Evolutionary conservation across 1,140 invertebrate genomes (phyloP), one percentile per base, ranked within the genome.

Genomic region (Muscidifurax raptorellus): DNA sequence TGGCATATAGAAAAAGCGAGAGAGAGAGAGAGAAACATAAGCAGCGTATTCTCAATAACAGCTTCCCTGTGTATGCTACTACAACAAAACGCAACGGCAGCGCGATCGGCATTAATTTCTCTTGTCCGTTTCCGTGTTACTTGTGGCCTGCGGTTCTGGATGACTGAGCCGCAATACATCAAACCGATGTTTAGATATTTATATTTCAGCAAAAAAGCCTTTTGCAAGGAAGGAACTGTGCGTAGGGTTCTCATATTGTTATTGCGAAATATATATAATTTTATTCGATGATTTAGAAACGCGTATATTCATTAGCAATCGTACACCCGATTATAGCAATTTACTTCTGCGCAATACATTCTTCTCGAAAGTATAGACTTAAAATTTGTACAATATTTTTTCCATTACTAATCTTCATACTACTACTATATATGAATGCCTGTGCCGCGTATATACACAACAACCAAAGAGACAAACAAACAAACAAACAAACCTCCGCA

Each of bases 91-190:
- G 9, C 30, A 52, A 52, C 47, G 18, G 47, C 27, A 36, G 28
- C n/a, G 32, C 32, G 18, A 47, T 77, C 32, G 40, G 30, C 32
- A 76, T 69, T 77, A 66, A 83, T 83, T 77, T 77, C 75, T 69
- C 64, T 67, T 22, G 69, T 66, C 64, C 0, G 25, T 75, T 83
- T 64, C 36, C 75, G 64, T 27, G 40, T 72, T 69, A 77, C 36
- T 75, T 25, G 74, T 28, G n/a, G 72, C 59, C 75, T 80, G 32
- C 4, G 30, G 47, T 80, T 69, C 30, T 30, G 40, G 44, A 69
- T 71, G 78, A n/a, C 9, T 47, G 76, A 28, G 7, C 76, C 30
- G 30, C 1, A 78, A 79, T 79, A 22, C 52, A 36, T 79, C n/a
- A 27, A 64, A 78, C 47, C 25, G 15, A 30, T n/a, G 47, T 78